A percentile compares a stretch with the other conserved stretches of the same genome.
phyloP scores from a whole-genome alignment of 2,888 invertebrate species.

The Nezara viridula region DNA sequence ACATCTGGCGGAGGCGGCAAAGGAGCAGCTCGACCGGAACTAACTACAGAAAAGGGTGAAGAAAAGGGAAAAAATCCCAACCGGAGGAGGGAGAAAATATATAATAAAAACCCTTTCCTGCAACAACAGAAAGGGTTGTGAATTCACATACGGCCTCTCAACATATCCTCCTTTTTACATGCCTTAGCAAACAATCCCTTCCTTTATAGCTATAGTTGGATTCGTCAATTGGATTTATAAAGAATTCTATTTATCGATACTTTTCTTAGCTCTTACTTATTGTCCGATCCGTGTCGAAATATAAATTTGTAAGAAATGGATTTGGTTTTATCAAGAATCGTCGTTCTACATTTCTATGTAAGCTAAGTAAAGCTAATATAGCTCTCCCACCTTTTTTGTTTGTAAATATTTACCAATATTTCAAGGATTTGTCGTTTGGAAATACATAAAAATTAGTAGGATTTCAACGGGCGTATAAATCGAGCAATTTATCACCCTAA shows the following conservation, averaged over 20 bases:
- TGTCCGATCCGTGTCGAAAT: background rate
- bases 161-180: constrained; percentile 18
- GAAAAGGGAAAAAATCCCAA: background rate
- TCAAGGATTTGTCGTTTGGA: no score
- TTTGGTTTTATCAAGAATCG: no score
- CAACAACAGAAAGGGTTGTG: constrained; percentile 49
- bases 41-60: constrained; percentile 33
- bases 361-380: no score
- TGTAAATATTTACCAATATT: no score
- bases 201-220: constrained; percentile 20
- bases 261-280: background rate
- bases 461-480: no score
- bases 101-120: constrained; percentile 22
- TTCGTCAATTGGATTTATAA: constrained; percentile 30
- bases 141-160: constrained; percentile 23
- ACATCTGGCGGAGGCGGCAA: constrained; percentile 38
- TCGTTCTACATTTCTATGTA: no score
- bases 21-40: constrained; percentile 30
- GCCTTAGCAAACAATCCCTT: constrained; percentile 36
- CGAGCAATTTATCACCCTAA: no score
- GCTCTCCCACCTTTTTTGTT: no score
- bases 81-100: background rate
- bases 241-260: constrained; percentile 19
- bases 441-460: no score
- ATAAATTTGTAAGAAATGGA: no score